Percentiles rank a stretch among this genome's conserved stretches.
Evolutionary conservation across 2,113 vertebrate species (phyloP).

Genomic region (Microtus pennsylvanicus): DNA sequence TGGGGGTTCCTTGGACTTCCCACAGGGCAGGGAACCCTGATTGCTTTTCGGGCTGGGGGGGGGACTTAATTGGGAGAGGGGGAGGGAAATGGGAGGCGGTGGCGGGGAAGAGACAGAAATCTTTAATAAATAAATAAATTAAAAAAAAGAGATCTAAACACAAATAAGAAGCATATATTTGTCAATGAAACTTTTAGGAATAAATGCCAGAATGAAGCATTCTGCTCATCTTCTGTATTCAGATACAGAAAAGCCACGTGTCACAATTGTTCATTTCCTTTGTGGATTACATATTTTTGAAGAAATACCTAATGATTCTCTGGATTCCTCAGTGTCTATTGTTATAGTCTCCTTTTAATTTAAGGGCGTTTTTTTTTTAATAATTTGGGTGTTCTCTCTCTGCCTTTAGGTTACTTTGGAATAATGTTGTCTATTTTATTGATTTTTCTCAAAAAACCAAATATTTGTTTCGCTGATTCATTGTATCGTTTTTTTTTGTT

Average conservation of each 20-base stretch:
- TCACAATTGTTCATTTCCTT: no score
- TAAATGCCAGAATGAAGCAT: conserved; percentile 32
- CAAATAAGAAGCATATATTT: not conserved
- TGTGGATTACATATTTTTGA: no score
- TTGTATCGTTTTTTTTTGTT: no score
- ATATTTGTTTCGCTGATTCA: no score
- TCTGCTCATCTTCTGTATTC: not conserved
- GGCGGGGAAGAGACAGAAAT: no score
- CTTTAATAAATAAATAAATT: no score
- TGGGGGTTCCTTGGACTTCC: no score
- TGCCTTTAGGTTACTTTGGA: not conserved
- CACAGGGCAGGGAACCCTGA: no score
- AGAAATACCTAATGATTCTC: not conserved
- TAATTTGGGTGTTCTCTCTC: not conserved
- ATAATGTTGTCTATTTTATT: no score
- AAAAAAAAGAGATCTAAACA: not conserved
- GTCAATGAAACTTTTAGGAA: conserved; percentile 20
- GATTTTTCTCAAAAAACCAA: not conserved
- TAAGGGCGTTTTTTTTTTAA: not conserved
- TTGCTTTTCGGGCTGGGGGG: no score
- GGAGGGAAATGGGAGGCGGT: no score
- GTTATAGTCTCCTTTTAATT: not conserved
- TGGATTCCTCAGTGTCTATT: not conserved
- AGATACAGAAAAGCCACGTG: not conserved
- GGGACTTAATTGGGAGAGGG: no score